Percentiles rank a stretch among this genome's conserved stretches.
phyloP scores from a whole-genome alignment of 2,797 vertebrate species.

The Liparis tanakae region DNA sequence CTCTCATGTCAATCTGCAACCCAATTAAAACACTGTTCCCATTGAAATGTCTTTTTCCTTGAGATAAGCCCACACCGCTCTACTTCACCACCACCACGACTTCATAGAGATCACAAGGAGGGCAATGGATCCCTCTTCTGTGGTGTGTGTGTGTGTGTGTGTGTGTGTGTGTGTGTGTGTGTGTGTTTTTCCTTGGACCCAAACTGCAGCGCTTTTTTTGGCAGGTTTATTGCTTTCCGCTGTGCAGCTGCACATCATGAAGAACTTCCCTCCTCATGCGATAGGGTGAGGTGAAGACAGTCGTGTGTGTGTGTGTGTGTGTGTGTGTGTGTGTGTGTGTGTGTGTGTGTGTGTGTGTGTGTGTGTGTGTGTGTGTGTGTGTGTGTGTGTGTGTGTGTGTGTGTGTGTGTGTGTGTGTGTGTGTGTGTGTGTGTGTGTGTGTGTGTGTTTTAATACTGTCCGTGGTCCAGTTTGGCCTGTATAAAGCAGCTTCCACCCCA shows the following conservation, averaged over 20 bases:
- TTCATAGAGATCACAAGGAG: neutral
- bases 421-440: constrained; percentile 5
- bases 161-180: constrained; percentile 31
- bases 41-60: neutral
- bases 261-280: constrained; percentile 62
- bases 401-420: constrained; percentile 5
- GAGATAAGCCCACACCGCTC: neutral
- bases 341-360: constrained; percentile 5
- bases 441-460: neutral
- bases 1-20: constrained; percentile 5
- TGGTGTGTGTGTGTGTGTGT: constrained; percentile 18
- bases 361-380: constrained; percentile 8
- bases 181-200: constrained; percentile 60
- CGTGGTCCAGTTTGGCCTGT: neutral
- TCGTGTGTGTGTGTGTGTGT: constrained; percentile 17
- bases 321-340: constrained; percentile 4
- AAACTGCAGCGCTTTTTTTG: constrained; percentile 54
- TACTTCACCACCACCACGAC: neutral
- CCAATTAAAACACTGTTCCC: constrained; percentile 9
- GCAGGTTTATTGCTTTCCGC: constrained; percentile 77
- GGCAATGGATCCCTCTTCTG: neutral
- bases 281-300: constrained; percentile 49
- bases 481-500: constrained; percentile 4
- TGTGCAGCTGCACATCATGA: constrained; percentile 77
- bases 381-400: constrained; percentile 1